Base-by-base conservation (phyloP, 2,888 invertebrate species). In the Drosophila neonasuta region DNA sequence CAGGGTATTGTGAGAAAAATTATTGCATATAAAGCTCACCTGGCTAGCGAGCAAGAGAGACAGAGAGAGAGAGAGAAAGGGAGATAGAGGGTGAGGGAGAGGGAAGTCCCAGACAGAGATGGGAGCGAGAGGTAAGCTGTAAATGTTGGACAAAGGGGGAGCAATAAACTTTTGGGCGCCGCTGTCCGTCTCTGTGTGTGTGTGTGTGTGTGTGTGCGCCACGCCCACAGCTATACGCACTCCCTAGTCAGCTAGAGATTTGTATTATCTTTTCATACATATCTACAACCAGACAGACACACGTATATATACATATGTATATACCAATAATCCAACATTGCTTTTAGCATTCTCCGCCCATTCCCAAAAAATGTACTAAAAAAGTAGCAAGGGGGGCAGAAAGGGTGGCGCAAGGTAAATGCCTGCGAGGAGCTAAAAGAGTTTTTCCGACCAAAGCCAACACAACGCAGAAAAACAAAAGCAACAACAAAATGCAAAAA, bases 11-110 rank as follows among this genome's bases (percentile, higher is more conserved):
- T 54, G 68, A 71, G 61, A 73, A 78, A 82, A 81, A 80, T 80
- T 66, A 81, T 80, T 75, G 75, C 79, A 80, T 80, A 80, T 79
- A 73, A 77, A 77, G 71, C 70, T 79, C 79, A 77, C 72, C 80
- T 79, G 68, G 65, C 54, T 24, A 61, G 45, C 45, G 51, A 39
- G 46, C 17, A 42, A 41, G 51, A 20, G 46, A 8, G 57, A 15
- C 15, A 13, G 49, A 11, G 29, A 17, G 15, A 17, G 17, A 5
- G 45, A 11, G 15, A 20, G 42, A 11, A 24, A 2, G 30, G 0
- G 2, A 36, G 32, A 24, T 4, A 46, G 46, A 5, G 7, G 10
- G 1, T n/a, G 17, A 15, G 15, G 30, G 2, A 5, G n/a, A 1
- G 10, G 51, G 6, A 13, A 11, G 36, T 4, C 11, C 11, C n/a